phyloP scores from a whole-genome alignment of 2,888 invertebrate species.

The Caenorhabditis sp. region DNA sequence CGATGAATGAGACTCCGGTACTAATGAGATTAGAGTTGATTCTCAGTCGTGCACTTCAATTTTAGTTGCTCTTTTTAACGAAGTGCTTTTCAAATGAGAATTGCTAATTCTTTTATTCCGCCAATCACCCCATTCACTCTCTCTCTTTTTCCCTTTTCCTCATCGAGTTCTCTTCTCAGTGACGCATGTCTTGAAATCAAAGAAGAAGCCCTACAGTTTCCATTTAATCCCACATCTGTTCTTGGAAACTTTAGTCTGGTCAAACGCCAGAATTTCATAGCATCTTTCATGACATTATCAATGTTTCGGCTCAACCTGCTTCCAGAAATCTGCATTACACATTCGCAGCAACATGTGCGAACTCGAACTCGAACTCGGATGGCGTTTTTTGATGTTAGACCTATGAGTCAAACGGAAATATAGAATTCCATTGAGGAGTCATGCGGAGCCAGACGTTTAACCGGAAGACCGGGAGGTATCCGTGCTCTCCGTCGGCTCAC shows the following conservation, averaged over 20 bases:
- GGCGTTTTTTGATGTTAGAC: not conserved
- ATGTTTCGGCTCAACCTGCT: too few species aligned
- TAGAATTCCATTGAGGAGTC: slow-evolving; percentile 36
- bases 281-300: too few species aligned
- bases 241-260: not conserved
- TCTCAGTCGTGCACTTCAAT: not conserved
- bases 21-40: slow-evolving; percentile 20
- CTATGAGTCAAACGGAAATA: slow-evolving; percentile 24
- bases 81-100: slow-evolving; percentile 2
- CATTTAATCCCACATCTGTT: not conserved
- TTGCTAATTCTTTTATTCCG: not conserved
- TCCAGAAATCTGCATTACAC: too few species aligned
- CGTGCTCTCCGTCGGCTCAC: not conserved
- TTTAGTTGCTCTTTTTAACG: not conserved
- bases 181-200: not conserved
- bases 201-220: slow-evolving; percentile 17
- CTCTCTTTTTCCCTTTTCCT: not conserved
- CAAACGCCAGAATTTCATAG: too few species aligned
- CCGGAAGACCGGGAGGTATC: slow-evolving; percentile 42
- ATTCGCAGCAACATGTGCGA: too few species aligned
- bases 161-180: not conserved
- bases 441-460: slow-evolving; percentile 27
- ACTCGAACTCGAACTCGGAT: too few species aligned
- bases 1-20: slow-evolving; percentile 10
- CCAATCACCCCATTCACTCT: not conserved